These are phyloP conservation scores for Epizoanthus illoricatus DNA, from an alignment of 92 coral and sea anemone genomes.

Conservation along the genomic window DNA sequence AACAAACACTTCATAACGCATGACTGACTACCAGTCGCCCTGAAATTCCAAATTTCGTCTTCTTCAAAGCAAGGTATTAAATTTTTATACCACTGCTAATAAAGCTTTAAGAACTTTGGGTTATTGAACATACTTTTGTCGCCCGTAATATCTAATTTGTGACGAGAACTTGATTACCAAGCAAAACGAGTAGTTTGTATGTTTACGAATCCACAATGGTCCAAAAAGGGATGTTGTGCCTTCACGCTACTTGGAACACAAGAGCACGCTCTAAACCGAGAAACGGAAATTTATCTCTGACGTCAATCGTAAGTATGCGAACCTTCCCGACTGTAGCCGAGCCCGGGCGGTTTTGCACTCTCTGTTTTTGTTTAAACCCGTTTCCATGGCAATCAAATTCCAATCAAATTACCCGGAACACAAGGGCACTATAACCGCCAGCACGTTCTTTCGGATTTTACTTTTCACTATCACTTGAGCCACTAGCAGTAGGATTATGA, in stretches of 20 bases:
- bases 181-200: not conserved
- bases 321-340: constrained; percentile 37
- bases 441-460: constrained; percentile 21
- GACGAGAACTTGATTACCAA: not conserved
- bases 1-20: no score
- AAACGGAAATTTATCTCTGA: constrained; percentile 10
- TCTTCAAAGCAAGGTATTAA: not conserved
- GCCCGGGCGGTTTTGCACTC: not conserved
- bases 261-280: not conserved
- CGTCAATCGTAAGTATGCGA: constrained; percentile 37
- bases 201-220: not conserved
- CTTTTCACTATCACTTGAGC: constrained; percentile 9
- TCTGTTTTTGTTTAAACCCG: constrained; percentile 18
- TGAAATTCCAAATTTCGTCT: not conserved
- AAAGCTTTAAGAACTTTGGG: not conserved
- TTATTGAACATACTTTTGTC: not conserved
- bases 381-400: constrained; percentile 29
- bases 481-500: not conserved
- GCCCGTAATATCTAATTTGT: not conserved
- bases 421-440: constrained; percentile 15
- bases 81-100: not conserved
- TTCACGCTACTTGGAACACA: not conserved
- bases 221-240: not conserved
- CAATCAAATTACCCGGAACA: constrained; percentile 44
- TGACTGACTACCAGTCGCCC: not conserved